Base-by-base conservation (phyloP, 2,888 invertebrate species). In the Athripsodes cinereus region DNA sequence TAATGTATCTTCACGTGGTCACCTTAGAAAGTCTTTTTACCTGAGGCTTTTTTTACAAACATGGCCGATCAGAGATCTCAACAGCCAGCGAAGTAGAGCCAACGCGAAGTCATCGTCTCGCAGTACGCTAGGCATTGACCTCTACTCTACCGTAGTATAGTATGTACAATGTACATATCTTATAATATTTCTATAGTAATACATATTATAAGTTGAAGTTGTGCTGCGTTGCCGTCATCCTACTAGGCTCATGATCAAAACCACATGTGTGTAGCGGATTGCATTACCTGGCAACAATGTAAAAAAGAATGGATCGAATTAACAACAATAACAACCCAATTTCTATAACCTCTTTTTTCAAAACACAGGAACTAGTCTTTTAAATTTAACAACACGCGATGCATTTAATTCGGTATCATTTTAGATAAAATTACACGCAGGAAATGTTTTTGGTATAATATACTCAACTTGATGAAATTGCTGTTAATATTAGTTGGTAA, bases 41-140 rank as follows among this genome's bases (percentile, higher is more conserved):
- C 50, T 26, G 50, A 50, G 50, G 50, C 22, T 26, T 50, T 26
- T n/a, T 44, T 51, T 21, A 34, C 35, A 55, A 55, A 55, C 52
- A 55, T 52, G 52, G 55, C 55, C 26, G 55, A 51, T 50, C 21
- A 3, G 40, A 40, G 40, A 20, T 46, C 56, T 40, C 22, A 18
- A 40, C 40, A 40, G 13, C 40, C n/a, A 26, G n/a, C n/a, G n/a
- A n/a, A n/a, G n/a, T n/a, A 26, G 26, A 6, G 26, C 49, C 22
- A 46, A 6, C 53, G 16, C 48, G 49, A 22, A 53, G 58, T 53
- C 53, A 49, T 52, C 57, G 57, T 57, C 52, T 57, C 57, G 57
- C 56, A 44, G 40, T 20, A 2, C 40, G 53, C 58, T 60, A 60
- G 60, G 60, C 60, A 53, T 53, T 60, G 60, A 60, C 60, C 60